phyloP scores from a whole-genome alignment of 1,140 invertebrate genomes.

The Hylyphantes graminicola region DNA sequence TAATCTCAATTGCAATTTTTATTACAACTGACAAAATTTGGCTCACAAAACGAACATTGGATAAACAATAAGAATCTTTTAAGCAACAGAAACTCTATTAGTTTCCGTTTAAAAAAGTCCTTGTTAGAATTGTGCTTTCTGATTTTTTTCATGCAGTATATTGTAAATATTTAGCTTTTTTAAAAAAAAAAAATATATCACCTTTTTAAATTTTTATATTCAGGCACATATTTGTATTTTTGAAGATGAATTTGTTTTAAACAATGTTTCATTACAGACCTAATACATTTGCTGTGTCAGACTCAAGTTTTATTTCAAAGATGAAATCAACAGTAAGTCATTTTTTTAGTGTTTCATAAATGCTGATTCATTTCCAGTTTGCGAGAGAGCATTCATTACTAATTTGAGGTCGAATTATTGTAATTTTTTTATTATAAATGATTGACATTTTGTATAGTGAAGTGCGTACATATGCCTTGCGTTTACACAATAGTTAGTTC shows the following conservation, averaged over 20 bases:
- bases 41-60: no score
- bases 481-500: neutral
- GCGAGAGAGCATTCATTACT: neutral
- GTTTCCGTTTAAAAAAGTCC: neutral
- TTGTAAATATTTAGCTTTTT: neutral
- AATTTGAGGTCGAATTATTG: neutral
- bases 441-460: neutral
- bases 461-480: neutral
- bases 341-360: neutral
- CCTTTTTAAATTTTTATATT: neutral
- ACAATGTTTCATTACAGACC: constrained; percentile 7
- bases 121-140: neutral
- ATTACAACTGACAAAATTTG: no score
- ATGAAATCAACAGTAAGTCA: constrained; percentile 76
- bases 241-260: neutral
- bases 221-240: neutral
- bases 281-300: constrained; percentile 67
- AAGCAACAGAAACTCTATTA: neutral
- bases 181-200: neutral
- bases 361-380: neutral
- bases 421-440: neutral
- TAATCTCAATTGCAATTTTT: no score
- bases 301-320: constrained; percentile 91
- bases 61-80: no score
- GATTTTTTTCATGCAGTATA: neutral